Conservation (phyloP, 92 coral and sea anemone genomes). For the Bergia puertoricense region DNA sequence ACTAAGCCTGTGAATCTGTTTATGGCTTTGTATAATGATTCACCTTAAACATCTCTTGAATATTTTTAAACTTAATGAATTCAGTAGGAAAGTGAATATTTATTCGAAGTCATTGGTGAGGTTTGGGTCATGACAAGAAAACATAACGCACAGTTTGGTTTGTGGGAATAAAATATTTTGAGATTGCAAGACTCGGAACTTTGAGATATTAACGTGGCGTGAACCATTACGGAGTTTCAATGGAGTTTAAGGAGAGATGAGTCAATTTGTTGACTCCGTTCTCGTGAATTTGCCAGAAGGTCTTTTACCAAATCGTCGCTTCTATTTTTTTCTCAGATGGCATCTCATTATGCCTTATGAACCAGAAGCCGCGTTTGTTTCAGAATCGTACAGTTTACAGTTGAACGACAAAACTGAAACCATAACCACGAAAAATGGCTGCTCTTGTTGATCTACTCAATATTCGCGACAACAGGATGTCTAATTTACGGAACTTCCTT, state of each 20-base stretch:
- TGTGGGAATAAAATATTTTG: not conserved
- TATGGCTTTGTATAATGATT: not conserved
- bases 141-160: not conserved
- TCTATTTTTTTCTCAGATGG: slow-evolving; percentile 7
- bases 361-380: not conserved
- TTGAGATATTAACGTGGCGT: no score
- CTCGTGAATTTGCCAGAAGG: not conserved
- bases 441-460: not conserved
- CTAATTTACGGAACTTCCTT: not conserved
- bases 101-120: not conserved
- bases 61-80: slow-evolving; percentile 24
- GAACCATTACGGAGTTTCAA: not conserved
- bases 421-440: not conserved
- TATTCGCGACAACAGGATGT: not conserved
- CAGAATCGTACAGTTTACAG: not conserved
- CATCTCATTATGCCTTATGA: slow-evolving; percentile 12
- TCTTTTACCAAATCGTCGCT: slow-evolving; percentile 2
- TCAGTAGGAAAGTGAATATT: not conserved
- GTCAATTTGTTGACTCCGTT: not conserved
- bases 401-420: not conserved
- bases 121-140: not conserved
- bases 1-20: not conserved
- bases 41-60: slow-evolving; percentile 10
- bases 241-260: not conserved
- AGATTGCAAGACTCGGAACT: not conserved